Evolutionary conservation across 2,888 invertebrate genomes (phyloP), one percentile per base, ranked within the genome.

Genomic region (Hecatera dysodea): DNA sequence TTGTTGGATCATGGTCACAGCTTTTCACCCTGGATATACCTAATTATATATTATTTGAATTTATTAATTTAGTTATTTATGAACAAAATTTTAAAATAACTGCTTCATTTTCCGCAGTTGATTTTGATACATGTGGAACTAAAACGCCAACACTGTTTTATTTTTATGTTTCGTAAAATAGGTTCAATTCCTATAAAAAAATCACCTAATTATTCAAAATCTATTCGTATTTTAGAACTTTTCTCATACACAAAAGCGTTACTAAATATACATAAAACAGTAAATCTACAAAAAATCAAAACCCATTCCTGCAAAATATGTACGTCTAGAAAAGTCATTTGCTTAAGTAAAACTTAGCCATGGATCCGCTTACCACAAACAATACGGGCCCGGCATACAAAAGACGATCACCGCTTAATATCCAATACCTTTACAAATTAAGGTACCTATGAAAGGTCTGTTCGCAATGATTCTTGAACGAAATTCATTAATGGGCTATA

Each of bases 401-500:
- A 83, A 86, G 81, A 60, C 80, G 76, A 84, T 86, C 76, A 76
- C 72, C 81, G 83, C 86, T 87, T 87, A 90, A 91, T 88, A 89
- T 87, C 85, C 85, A 86, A 88, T 89, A 86, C 87, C 86, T 86
- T 84, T 86, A 89, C 90, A 90, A 91, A 92, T 92, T 91, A 87
- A 87, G 86, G 88, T 89, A n/a, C n/a, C n/a, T n/a, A 87, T 89
- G 86, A 91, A 88, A 86, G 86, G 88, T 87, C 74, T 80, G 80
- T 83, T 78, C 62, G 52, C 82, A 86, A 89, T 88, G 86, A 90
- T 89, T 90, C 85, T 87, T 86, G 82, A 86, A 83, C 86, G 80
- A 89, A 92, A 91, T 91, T 91, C 91, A 92, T 93, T 93, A 93
- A 91, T 92, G 89, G 90, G 75, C 88, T 86, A 91, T 93, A 92